phyloP scores from a whole-genome alignment of 1,140 invertebrate species.

The Drosophila navojoa region DNA sequence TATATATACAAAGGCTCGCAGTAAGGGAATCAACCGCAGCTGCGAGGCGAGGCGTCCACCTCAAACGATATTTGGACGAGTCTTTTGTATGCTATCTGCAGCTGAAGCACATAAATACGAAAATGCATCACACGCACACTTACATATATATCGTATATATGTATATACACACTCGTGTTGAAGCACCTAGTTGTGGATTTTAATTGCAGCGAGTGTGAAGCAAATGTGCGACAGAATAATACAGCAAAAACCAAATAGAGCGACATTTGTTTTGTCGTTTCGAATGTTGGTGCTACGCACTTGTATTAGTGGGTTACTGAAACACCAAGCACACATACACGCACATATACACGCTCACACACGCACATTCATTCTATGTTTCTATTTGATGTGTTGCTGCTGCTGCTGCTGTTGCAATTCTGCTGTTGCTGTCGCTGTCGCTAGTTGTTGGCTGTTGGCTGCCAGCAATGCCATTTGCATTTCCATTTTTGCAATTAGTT shows the following conservation, averaged over 20 bases:
- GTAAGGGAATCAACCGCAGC: too few relatives aligned
- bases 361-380: slow-evolving; percentile 30
- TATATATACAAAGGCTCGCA: too few relatives aligned
- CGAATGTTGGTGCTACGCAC: slow-evolving; percentile 21
- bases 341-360: neutral
- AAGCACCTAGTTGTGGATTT: slow-evolving; percentile 33
- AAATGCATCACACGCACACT: neutral
- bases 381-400: slow-evolving; percentile 40
- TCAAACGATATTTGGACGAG: too few relatives aligned
- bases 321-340: neutral
- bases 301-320: slow-evolving; percentile 15
- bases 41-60: too few relatives aligned
- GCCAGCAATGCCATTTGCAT: slow-evolving; percentile 15
- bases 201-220: slow-evolving; percentile 33
- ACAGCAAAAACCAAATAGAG: slow-evolving; percentile 20
- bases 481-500: slow-evolving; percentile 57
- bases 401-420: slow-evolving; percentile 21
- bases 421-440: slow-evolving; percentile 17
- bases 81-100: too few relatives aligned
- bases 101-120: too few relatives aligned
- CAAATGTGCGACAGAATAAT: neutral
- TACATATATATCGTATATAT: neutral
- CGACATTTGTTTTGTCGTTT: slow-evolving; percentile 40
- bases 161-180: neutral
- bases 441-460: neutral